Evolutionary conservation across 2,888 invertebrate species (phyloP).

Genomic region (Anticlea derivata): DNA sequence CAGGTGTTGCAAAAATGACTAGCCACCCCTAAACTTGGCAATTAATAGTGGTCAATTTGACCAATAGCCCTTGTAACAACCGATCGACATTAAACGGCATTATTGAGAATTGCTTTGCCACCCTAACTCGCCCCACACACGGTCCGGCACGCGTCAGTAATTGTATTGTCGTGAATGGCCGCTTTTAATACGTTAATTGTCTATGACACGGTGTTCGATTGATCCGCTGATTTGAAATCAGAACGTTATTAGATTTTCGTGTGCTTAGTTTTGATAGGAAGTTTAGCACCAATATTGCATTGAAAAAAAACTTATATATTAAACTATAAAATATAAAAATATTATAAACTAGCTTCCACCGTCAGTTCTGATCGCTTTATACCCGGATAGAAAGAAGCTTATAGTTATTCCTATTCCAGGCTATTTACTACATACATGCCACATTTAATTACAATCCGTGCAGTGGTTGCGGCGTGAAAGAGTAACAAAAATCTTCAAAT

Average conservation of each 20-base stretch:
- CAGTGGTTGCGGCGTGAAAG: too few relatives aligned
- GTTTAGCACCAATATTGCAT: too few relatives aligned
- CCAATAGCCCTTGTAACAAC: conserved; percentile 61
- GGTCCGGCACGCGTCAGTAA: conserved; percentile 67
- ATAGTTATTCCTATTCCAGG: too few relatives aligned
- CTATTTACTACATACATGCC: too few relatives aligned
- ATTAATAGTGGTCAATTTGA: conserved; percentile 75
- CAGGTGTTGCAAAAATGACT: conserved; percentile 41
- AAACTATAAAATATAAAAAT: too few relatives aligned
- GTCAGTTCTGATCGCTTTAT: too few relatives aligned
- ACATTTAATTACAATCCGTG: too few relatives aligned
- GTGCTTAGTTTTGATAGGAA: background rate
- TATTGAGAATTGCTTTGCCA: conserved; percentile 64
- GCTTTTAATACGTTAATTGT: conserved; percentile 68
- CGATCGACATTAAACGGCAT: conserved; percentile 69
- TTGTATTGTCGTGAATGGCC: conserved; percentile 63
- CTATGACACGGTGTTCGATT: conserved; percentile 51
- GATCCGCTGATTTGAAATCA: conserved; percentile 50
- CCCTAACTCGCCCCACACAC: conserved; percentile 42
- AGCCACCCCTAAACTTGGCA: conserved; percentile 50
- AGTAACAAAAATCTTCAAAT: too few relatives aligned
- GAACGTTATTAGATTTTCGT: conserved; percentile 35
- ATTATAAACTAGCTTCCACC: too few relatives aligned
- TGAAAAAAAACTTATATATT: too few relatives aligned
- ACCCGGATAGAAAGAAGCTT: too few relatives aligned